Conservation (phyloP, 2,888 invertebrate species). For the Plagodis pulveraria region DNA sequence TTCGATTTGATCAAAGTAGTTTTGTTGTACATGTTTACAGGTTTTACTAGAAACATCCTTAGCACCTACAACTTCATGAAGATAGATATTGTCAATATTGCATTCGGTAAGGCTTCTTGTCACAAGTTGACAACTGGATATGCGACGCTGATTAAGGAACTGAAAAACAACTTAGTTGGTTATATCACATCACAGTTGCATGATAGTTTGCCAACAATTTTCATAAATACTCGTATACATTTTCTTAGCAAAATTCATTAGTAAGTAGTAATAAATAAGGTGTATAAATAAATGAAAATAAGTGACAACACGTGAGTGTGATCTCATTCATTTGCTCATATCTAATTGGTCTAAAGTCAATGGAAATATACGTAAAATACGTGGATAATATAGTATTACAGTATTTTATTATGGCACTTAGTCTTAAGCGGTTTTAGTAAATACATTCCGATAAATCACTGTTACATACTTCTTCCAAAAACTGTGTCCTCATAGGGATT, state of each 20-base stretch:
- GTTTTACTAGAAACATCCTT: conserved; percentile 27
- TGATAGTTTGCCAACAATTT: conserved; percentile 17
- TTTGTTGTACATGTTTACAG: conserved; percentile 28
- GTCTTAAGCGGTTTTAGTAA: background rate
- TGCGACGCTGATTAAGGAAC: conserved; percentile 69
- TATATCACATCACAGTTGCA: conserved; percentile 24
- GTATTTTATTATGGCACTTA: background rate
- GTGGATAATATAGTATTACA: background rate
- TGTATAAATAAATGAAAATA: conserved; percentile 23
- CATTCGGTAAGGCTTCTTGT: conserved; percentile 57
- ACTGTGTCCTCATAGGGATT: conserved; percentile 74
- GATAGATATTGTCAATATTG: conserved; percentile 61
- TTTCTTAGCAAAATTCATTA: conserved; percentile 28
- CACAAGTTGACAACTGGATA: conserved; percentile 71
- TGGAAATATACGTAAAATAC: conserved; percentile 35
- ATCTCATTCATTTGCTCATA: conserved; percentile 34
- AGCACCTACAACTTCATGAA: conserved; percentile 49
- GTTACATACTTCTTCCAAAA: conserved; percentile 82
- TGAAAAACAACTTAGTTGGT: conserved; percentile 48
- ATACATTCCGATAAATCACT: conserved; percentile 7
- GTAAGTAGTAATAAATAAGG: conserved; percentile 12
- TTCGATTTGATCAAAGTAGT: conserved; percentile 36
- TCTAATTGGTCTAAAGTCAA: conserved; percentile 67
- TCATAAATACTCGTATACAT: conserved; percentile 2
- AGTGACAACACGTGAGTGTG: conserved; percentile 49